Evolutionary conservation across 1,140 invertebrate species (phyloP).

Genomic region (Drosophila quadrilineata): DNA sequence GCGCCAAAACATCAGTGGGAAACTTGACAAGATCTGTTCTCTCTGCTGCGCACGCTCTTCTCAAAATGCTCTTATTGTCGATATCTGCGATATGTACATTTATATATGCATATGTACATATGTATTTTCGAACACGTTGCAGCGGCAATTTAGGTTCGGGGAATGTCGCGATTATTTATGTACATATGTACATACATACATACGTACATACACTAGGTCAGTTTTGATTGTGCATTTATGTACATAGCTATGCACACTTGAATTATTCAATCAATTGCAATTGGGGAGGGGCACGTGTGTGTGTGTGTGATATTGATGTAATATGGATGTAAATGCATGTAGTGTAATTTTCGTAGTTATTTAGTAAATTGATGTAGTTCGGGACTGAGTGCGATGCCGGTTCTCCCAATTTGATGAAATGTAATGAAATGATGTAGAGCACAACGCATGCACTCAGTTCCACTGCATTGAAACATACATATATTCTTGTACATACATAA

Average conservation of each 20-base stretch:
- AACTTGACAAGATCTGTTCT: conserved; percentile 23
- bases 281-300: too few species aligned
- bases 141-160: background rate
- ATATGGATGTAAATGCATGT: too few species aligned
- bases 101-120: too few species aligned
- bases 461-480: background rate
- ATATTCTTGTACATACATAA: conserved; percentile 6
- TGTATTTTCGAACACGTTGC: conserved; percentile 6
- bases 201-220: conserved; percentile 1
- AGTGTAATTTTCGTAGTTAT: background rate
- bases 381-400: conserved; percentile 3
- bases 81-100: too few species aligned
- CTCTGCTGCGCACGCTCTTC: too few species aligned
- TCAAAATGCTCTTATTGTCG: too few species aligned
- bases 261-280: too few species aligned
- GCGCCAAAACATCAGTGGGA: conserved; percentile 37
- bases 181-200: background rate
- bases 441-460: background rate
- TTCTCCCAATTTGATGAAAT: too few species aligned
- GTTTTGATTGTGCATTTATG: conserved; percentile 8
- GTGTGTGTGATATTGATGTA: conserved; percentile 7
- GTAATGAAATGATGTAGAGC: too few species aligned
- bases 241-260: conserved; percentile 4
- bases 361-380: background rate
- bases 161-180: background rate